Evolutionary conservation across 1,140 invertebrate species (phyloP).

Genomic region (Zaprionus vittiger): DNA sequence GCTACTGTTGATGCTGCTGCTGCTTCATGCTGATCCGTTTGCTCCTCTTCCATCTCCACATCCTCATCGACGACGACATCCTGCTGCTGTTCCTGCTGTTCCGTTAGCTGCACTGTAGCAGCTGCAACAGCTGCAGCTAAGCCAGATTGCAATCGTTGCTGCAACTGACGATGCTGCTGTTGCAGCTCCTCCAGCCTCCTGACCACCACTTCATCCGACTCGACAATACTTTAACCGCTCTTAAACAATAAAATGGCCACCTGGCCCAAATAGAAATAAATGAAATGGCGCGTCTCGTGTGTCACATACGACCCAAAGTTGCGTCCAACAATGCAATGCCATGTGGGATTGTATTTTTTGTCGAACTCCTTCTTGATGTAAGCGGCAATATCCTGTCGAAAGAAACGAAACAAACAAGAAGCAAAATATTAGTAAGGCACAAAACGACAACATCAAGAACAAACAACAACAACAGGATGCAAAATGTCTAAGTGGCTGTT

Average conservation of each 20-base stretch:
- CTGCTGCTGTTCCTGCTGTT: background rate
- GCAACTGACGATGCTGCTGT: slow-evolving; percentile 41
- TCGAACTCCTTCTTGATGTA: slow-evolving; percentile 99
- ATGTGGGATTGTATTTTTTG: slow-evolving; percentile 99
- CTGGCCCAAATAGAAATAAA: slow-evolving; percentile 98
- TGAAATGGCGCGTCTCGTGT: slow-evolving; percentile 98
- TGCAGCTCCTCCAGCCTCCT: slow-evolving; percentile 67
- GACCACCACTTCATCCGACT: slow-evolving; percentile 81
- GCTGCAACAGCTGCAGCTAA: slow-evolving; percentile 6
- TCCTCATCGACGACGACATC: slow-evolving; percentile 7
- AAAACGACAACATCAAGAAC: slow-evolving; percentile 23
- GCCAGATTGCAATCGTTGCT: slow-evolving; percentile 6
- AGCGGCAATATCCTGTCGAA: slow-evolving; percentile 94
- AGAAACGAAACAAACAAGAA: background rate
- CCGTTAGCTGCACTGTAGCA: slow-evolving; percentile 12
- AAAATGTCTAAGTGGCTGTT: slow-evolving; percentile 64
- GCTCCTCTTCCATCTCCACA: slow-evolving; percentile 9
- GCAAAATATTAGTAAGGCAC: slow-evolving; percentile 28
- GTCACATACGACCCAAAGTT: slow-evolving; percentile 98
- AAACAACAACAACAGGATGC: slow-evolving; percentile 33
- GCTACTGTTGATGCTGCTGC: slow-evolving; percentile 45
- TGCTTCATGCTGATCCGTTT: slow-evolving; percentile 8
- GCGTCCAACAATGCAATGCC: slow-evolving; percentile 97
- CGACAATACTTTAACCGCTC: slow-evolving; percentile 92
- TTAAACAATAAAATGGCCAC: slow-evolving; percentile 99